Percentiles rank a stretch among this genome's conserved stretches.
These are phyloP conservation scores for Mobula birostris DNA, from an alignment of 2,113 vertebrate genomes.

Conservation along the genomic window DNA sequence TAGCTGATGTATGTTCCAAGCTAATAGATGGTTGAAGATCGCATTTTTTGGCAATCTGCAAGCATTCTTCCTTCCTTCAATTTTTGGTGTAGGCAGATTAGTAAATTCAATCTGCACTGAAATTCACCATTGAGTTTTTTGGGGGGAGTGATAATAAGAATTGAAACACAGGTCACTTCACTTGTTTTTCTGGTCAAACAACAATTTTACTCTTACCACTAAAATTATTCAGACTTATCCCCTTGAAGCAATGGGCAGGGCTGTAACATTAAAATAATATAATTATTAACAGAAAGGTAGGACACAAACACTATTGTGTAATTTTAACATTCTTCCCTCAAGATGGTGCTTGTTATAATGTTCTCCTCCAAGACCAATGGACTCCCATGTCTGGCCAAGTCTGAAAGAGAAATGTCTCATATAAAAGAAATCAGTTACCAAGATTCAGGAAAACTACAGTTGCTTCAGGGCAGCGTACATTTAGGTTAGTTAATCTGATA, in stretches of 20 bases:
- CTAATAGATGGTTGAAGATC: neutral
- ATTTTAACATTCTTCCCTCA: neutral
- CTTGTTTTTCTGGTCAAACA: slow-evolving; percentile 19
- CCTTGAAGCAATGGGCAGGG: slow-evolving; percentile 10
- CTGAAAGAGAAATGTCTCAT: neutral
- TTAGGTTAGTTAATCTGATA: neutral
- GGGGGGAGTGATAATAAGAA: neutral
- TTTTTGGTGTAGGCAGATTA: neutral
- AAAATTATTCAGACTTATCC: neutral
- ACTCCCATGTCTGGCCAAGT: neutral
- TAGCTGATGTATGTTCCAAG: neutral
- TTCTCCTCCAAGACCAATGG: neutral
- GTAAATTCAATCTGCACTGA: neutral
- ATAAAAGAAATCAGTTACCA: neutral
- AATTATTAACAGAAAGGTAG: neutral
- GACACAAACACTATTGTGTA: slow-evolving; percentile 10
- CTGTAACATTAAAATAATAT: neutral
- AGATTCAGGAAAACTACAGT: neutral
- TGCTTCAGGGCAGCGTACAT: neutral
- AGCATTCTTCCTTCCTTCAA: neutral
- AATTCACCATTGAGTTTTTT: neutral
- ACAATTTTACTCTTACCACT: neutral
- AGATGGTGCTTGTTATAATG: neutral
- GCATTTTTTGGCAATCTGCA: neutral
- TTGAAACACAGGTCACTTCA: neutral